Conservation (phyloP, 2,797 vertebrate genomes). For the Protosalanx chinensis region DNA sequence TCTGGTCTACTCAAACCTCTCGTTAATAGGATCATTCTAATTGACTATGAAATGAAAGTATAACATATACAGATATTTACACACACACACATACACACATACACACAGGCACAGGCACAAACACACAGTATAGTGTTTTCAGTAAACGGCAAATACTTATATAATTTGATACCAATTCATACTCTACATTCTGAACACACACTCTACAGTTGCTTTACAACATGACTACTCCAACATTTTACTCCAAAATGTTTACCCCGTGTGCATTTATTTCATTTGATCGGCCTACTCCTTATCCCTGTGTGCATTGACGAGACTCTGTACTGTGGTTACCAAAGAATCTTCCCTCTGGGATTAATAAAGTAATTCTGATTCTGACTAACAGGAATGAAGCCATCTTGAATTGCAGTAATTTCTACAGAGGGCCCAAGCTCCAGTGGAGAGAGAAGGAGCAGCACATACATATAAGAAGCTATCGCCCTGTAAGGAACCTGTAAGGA, state of each 20-base stretch:
- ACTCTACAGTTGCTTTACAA: not conserved
- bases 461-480: not conserved
- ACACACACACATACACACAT: too few species aligned
- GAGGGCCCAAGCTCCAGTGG: slow-evolving; percentile 1
- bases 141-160: too few species aligned
- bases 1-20: not conserved
- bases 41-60: not conserved
- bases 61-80: not conserved
- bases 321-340: too few species aligned
- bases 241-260: too few species aligned
- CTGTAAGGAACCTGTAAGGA: slow-evolving; percentile 24
- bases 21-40: not conserved
- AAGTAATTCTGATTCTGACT: not conserved
- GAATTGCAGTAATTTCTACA: not conserved
- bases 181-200: too few species aligned
- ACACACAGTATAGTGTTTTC: too few species aligned
- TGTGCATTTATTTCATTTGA: too few species aligned
- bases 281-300: too few species aligned
- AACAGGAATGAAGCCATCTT: not conserved
- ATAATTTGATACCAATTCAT: too few species aligned
- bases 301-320: too few species aligned
- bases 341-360: too few species aligned
- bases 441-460: not conserved
- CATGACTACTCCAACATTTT: not conserved
- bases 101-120: too few species aligned